Conservation (phyloP, 2,113 vertebrate genomes). For the Lynx canadensis region DNA sequence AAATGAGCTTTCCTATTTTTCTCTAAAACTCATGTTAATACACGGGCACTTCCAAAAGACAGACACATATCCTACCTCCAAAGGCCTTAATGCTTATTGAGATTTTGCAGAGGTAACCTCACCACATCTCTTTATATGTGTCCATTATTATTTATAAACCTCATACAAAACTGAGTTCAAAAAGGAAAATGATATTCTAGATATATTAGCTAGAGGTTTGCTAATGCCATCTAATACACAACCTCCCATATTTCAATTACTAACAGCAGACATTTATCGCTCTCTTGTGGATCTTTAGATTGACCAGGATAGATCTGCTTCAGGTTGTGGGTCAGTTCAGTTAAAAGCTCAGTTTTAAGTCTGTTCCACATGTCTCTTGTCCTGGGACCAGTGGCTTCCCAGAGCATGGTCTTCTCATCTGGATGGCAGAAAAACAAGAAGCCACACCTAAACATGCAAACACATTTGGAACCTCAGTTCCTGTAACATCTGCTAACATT, state of each 20-base stretch:
- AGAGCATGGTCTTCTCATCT: background rate
- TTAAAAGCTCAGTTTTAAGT: background rate
- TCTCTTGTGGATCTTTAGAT: background rate
- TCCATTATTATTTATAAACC: background rate
- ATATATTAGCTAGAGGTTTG: background rate
- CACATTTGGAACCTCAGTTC: background rate
- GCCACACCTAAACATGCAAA: background rate
- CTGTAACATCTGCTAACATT: slow-evolving; percentile 38
- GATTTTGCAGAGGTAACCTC: background rate
- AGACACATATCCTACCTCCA: background rate
- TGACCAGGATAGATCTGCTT: background rate
- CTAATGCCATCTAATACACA: background rate
- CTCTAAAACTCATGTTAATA: background rate
- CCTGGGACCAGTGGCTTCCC: background rate
- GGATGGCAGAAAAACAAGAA: slow-evolving; percentile 44
- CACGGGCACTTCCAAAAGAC: background rate
- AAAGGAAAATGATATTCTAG: background rate
- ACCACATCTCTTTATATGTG: background rate
- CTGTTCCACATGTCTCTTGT: background rate
- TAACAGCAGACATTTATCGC: background rate
- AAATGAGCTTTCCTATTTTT: background rate
- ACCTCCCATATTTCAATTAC: background rate
- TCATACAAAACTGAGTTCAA: slow-evolving; percentile 17
- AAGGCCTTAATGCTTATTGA: background rate
- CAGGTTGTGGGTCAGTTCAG: background rate